phyloP scores from a whole-genome alignment of 2,888 invertebrate species.

The Lamellibrachia columna region DNA sequence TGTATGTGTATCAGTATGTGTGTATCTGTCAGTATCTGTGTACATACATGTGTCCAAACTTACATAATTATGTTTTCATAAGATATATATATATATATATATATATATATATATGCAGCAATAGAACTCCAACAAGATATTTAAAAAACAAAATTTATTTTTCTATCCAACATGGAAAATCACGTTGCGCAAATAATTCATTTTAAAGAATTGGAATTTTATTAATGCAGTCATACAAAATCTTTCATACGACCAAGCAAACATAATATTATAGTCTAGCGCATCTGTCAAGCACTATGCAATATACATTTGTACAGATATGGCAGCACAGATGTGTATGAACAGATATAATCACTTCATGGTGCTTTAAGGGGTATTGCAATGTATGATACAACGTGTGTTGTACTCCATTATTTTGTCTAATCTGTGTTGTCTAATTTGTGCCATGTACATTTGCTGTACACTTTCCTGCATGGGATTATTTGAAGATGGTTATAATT shows the following conservation, averaged over 20 bases:
- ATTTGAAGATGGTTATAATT: neutral
- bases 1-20: too few species aligned
- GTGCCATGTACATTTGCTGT: neutral
- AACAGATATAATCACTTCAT: neutral
- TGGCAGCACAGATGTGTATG: neutral
- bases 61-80: neutral
- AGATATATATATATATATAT: too few species aligned
- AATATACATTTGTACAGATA: neutral
- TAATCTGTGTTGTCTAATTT: neutral
- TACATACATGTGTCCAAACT: neutral
- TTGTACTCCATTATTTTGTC: neutral
- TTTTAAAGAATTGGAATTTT: neutral
- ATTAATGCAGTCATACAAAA: neutral
- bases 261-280: neutral
- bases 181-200: too few species aligned
- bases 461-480: neutral
- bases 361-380: neutral
- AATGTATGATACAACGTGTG: neutral
- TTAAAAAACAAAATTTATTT: neutral
- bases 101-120: too few species aligned
- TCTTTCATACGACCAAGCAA: neutral
- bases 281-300: neutral
- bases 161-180: neutral
- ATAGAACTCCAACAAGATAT: neutral
- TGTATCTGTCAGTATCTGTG: too few species aligned